Conservation (phyloP, 2,797 vertebrate genomes). For the Prionace glauca region DNA sequence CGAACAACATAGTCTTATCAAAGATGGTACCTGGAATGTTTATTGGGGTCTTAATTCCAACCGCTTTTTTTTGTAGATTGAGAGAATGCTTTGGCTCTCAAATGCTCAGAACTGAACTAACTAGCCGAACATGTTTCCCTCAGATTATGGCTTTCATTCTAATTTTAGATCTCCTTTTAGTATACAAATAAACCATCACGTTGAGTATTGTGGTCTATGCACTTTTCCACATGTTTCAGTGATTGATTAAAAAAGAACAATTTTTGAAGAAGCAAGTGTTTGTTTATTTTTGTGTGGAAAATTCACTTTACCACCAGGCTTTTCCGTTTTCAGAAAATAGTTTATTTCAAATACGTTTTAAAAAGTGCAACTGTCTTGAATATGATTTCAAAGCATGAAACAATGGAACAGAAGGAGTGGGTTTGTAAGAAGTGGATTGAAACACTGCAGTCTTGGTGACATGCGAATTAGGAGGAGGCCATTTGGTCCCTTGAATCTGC, state of each 20-base stretch:
- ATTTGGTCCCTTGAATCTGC: no score
- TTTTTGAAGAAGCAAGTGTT: slow-evolving; percentile 54
- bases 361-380: no score
- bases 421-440: background rate
- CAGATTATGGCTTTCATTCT: slow-evolving; percentile 61
- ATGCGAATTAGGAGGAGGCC: no score
- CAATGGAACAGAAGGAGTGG: background rate
- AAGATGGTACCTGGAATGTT: background rate
- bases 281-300: background rate
- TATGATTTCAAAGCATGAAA: background rate
- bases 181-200: slow-evolving; percentile 56
- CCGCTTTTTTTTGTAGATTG: background rate
- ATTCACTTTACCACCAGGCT: background rate
- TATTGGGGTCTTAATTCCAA: slow-evolving; percentile 29
- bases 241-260: slow-evolving; percentile 52
- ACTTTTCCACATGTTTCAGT: slow-evolving; percentile 61
- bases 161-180: slow-evolving; percentile 55
- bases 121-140: slow-evolving; percentile 69
- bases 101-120: slow-evolving; percentile 73
- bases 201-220: slow-evolving; percentile 62
- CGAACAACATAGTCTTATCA: background rate
- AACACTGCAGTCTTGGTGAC: background rate
- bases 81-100: slow-evolving; percentile 45
- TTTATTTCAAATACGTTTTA: background rate
- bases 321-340: background rate